Base-by-base conservation (phyloP, 2,113 vertebrate genomes). In the Hydrochoerus hydrochaeris region DNA sequence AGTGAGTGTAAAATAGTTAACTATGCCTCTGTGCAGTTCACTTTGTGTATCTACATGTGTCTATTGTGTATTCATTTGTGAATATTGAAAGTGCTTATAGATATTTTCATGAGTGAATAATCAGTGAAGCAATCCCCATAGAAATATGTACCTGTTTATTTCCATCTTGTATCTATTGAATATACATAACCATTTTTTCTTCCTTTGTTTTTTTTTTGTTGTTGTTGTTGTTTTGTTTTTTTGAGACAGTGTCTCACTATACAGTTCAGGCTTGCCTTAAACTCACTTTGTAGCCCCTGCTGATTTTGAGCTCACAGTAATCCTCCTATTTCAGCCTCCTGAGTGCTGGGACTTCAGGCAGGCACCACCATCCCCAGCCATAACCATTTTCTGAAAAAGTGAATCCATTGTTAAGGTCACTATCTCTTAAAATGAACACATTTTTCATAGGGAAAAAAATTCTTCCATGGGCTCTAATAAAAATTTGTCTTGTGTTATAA, bases 61-160 rank as follows among this genome's bases (percentile, higher is more conserved):
- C 95, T 91, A 41, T 38, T 67, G 77, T 88, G 71, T 83, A 94
- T 94, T 97, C 82, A 85, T 83, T 94, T 94, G 60, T 93, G 75
- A 85, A 12, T 28, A 63, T 89, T 90, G 78, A 94, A 91, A 73
- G 62, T 88, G 44, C 46, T 92, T 32, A 30, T 49, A 77, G 35
- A 17, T 94, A 69, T 90, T 75, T 95, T 90, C 85, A 49, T 85
- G 41, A 90, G 7, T 81, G 69, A 96, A 81, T 88, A 90, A 77
- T 8, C 82, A 83, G 49, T 63, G 58, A 89, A 77, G 22, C 20
- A 82, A 87, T 1, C 38, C 41, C 92, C 65, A 63, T 19, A 81
- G 46, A 87, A 57, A 85, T 44, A 67, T 35, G 24, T 54, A 4
- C 62, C 14, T 32, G 69, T 32, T 63, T 92, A 86, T 67, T 83